These are phyloP conservation scores for Tauraco erythrolophus DNA, from an alignment of 2,113 vertebrate species.

Conservation along the genomic window DNA sequence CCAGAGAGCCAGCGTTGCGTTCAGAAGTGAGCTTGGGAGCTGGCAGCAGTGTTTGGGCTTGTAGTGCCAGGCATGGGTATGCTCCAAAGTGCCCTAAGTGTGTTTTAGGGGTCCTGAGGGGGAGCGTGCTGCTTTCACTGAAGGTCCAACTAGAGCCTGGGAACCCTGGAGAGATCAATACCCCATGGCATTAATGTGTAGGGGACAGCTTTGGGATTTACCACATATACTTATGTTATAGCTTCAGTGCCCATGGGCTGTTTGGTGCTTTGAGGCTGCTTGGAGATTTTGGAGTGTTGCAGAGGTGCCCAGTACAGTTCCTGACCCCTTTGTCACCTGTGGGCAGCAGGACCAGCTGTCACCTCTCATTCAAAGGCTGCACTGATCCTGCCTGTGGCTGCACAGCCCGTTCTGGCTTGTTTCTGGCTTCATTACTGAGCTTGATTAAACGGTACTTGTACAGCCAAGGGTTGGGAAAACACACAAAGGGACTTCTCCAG, in stretches of 20 bases:
- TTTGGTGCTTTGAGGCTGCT: neutral
- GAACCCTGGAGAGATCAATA: neutral
- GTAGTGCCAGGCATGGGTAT: neutral
- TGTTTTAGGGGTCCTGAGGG: neutral
- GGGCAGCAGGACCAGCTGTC: accelerated
- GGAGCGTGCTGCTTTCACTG: neutral
- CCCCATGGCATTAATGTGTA: too few relatives aligned
- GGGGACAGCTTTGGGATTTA: neutral
- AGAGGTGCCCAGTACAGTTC: accelerated
- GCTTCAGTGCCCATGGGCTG: accelerated
- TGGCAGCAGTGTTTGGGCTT: neutral
- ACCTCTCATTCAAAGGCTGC: neutral
- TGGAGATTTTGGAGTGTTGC: neutral
- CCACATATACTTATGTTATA: accelerated
- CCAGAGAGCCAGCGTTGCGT: neutral
- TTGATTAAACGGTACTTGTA: conserved; percentile 58
- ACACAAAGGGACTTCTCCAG: conserved; percentile 43
- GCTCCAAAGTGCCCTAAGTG: neutral
- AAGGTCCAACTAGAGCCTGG: neutral
- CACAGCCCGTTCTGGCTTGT: neutral
- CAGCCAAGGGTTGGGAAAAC: conserved; percentile 42
- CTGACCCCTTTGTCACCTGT: neutral
- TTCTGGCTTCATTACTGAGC: conserved; percentile 42
- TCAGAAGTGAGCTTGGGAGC: neutral
- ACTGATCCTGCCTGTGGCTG: neutral